Evolutionary conservation across 2,888 invertebrate species (phyloP), one percentile per base, ranked within the genome.

Genomic region (Altica lythri): DNA sequence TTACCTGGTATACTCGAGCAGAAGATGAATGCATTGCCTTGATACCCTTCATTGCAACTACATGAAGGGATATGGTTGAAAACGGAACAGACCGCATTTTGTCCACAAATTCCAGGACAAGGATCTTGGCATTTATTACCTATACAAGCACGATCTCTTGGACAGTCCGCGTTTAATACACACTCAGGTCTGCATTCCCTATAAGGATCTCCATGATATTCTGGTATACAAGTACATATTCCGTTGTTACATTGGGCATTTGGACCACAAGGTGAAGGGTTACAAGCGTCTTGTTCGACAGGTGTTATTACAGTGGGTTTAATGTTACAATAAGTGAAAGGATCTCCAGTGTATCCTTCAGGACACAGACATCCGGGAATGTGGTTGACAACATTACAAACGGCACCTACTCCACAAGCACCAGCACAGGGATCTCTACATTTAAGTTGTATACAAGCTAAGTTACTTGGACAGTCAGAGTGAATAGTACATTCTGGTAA

Each of bases 401-500:
- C 76, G 1, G 92, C 88, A 61, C 82, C 82, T 13, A 82, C 67
- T 9, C 92, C 92, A 68, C 92, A 91, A 1, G 89, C 83, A 35
- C 89, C 89, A 4, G 84, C 80, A 68, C 91, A 92, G 10, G 91
- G 91, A 72, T 91, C 86, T 60, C 80, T 80, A 74, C 91, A 92
- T 74, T 86, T 88, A 75, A 85, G 83, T 64, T 83, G 84, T 38
- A 90, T 85, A 68, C 92, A 92, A 4, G 91, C 88, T 68, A 83
- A 80, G 64, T 83, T 84, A 57, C 83, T 85, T 42, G 83, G 76
- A 70, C 92, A 92, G 68, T 91, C 90, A 6, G 86, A 80, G 63
- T 87, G 89, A 27, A 86, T 81, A 3, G 85, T 77, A 72, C 90
- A 90, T 72, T 86, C 86, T 69, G 79, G 65, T 75, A 79, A 64